Evolutionary conservation across 2,888 invertebrate species (phyloP), one percentile per base, ranked within the genome.

Genomic region (Oscheius myriophilus): DNA sequence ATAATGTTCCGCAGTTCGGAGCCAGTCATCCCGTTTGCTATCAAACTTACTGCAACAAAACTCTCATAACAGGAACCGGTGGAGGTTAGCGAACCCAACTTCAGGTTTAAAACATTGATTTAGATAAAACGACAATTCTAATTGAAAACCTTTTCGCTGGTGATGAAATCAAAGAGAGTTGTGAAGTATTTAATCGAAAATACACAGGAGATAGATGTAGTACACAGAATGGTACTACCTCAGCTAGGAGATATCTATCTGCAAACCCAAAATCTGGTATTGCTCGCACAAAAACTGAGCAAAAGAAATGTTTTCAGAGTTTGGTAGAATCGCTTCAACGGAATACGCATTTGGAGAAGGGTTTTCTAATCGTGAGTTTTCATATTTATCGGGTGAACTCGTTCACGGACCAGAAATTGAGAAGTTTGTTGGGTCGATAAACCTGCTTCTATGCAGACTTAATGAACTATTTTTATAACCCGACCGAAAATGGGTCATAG

Each of bases 41-140:
- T 26, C 71, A 73, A 63, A 73, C 69, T 43, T 75, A 71, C 49
- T 75, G 75, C 52, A 67, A 73, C n/a, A 73, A 71, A 25, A 61
- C 72, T 12, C 26, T 73, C 7, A 68, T 75, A 12, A 59, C 69
- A 2, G 67, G 45, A 52, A 58, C 4, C 12, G 53, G 46, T 12
- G 21, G n/a, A 16, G 45, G 58, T 58, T 42, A 52, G 45, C 12
- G 54, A 25, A 21, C 11, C 16, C 49, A 1, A 23, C 18, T 51
- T 12, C 14, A 9, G 3, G 4, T 45, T 18, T 16, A 45, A 18
- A 45, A 18, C 4, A 9, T 12, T 54, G 12, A 23, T 61, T 41
- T 42, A 63, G 63, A 63, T 21, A 53, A 63, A 16, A 41, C 63
- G 7, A 4, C 42, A 1, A 42, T 63, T 11, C n/a, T 63, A 3